Conservation (phyloP, 2,797 vertebrate species). For the Diplodus puntazzo region DNA sequence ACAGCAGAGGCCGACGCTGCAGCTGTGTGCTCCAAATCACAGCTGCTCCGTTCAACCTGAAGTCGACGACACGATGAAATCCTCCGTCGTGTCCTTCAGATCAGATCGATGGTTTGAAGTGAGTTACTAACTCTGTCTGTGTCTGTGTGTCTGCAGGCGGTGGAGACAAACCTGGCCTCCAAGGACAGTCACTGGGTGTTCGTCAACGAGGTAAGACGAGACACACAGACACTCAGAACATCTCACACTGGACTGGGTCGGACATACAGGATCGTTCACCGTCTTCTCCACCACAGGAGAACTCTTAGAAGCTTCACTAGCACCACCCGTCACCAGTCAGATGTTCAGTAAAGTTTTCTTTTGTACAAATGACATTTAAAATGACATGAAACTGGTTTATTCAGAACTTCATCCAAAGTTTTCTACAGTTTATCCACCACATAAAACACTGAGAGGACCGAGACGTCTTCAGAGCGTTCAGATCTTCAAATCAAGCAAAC, state of each 20-base stretch:
- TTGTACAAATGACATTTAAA: too few species aligned
- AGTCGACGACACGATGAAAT: not conserved
- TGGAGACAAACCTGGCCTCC: constrained; percentile 97
- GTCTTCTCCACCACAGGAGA: not conserved
- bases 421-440: not conserved
- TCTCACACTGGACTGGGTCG: not conserved
- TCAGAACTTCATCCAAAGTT: not conserved
- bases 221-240: not conserved
- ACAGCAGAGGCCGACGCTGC: not conserved
- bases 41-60: not conserved
- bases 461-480: not conserved
- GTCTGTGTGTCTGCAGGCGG: constrained; percentile 86
- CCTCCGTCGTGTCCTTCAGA: not conserved
- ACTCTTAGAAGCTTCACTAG: too few species aligned
- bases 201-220: constrained; percentile 94
- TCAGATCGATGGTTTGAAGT: not conserved
- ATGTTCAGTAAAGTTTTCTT: not conserved
- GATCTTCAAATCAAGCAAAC: not conserved
- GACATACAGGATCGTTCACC: too few species aligned
- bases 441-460: not conserved
- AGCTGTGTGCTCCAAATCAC: not conserved
- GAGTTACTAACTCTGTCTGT: constrained; percentile 15
- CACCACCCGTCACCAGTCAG: not conserved
- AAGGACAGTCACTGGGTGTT: constrained; percentile 99
- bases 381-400: not conserved